Percentiles rank a stretch among this genome's conserved stretches.
Conservation (phyloP, 2,888 invertebrate species). For the Euplexia lucipara region DNA sequence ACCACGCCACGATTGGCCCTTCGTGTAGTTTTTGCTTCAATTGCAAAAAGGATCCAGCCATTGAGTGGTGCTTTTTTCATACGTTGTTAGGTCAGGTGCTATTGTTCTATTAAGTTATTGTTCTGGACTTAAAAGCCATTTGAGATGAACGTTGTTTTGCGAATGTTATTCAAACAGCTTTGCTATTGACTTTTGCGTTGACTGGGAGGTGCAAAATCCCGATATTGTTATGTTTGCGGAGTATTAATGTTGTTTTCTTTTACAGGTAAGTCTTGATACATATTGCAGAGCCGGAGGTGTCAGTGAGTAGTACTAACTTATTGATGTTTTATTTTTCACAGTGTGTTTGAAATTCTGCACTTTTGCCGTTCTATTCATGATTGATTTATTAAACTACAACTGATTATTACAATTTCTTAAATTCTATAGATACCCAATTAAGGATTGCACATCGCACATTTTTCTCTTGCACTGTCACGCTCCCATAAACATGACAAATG, state of each 20-base stretch:
- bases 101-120: slow-evolving; percentile 73
- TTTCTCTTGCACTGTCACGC: slow-evolving; percentile 44
- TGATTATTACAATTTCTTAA: slow-evolving; percentile 21
- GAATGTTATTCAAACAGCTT: slow-evolving; percentile 62
- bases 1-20: slow-evolving; percentile 74
- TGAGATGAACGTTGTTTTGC: slow-evolving; percentile 63
- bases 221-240: slow-evolving; percentile 30
- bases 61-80: slow-evolving; percentile 57
- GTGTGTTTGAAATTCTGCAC: background rate
- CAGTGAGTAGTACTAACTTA: slow-evolving; percentile 29
- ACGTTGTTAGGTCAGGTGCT: slow-evolving; percentile 57
- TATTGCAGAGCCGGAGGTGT: slow-evolving; percentile 6
- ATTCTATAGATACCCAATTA: slow-evolving; percentile 44
- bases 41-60: slow-evolving; percentile 62
- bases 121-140: slow-evolving; percentile 68
- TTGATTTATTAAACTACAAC: slow-evolving; percentile 9
- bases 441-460: slow-evolving; percentile 35
- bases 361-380: background rate
- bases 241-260: slow-evolving; percentile 53
- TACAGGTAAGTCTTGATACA: slow-evolving; percentile 65
- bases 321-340: background rate
- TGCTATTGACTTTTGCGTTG: slow-evolving; percentile 43
- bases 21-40: slow-evolving; percentile 70
- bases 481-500: slow-evolving; percentile 44
- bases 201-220: slow-evolving; percentile 15